phyloP scores from a whole-genome alignment of 2,113 vertebrate genomes.

The Brachyistius frenatus region DNA sequence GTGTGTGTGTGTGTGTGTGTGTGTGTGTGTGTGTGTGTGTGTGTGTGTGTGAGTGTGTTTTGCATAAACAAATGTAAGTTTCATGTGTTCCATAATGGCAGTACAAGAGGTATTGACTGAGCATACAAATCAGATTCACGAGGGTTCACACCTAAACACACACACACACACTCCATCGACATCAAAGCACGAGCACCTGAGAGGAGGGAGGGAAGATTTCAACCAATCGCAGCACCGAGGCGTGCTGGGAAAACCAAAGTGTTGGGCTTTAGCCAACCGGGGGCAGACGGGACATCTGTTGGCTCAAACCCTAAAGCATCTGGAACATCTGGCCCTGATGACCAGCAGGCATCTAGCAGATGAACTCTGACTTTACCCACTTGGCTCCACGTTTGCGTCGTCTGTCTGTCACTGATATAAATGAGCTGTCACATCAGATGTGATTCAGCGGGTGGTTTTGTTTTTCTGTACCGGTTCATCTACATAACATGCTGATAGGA shows the following conservation, averaged over 20 bases:
- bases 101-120: slow-evolving; percentile 10
- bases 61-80: slow-evolving; percentile 20
- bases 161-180: slow-evolving; percentile 7
- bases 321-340: slow-evolving; percentile 72
- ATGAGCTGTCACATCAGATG: slow-evolving; percentile 16
- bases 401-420: slow-evolving; percentile 4
- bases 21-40: slow-evolving; percentile 15
- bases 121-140: background rate
- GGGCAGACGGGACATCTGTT: slow-evolving; percentile 63
- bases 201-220: slow-evolving; percentile 38
- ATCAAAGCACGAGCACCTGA: slow-evolving; percentile 51
- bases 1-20: slow-evolving; percentile 7
- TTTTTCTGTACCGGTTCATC: slow-evolving; percentile 10
- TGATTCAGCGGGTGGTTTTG: slow-evolving; percentile 4
- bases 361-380: slow-evolving; percentile 67
- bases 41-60: slow-evolving; percentile 19
- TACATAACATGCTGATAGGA: slow-evolving; percentile 23
- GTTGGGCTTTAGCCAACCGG: slow-evolving; percentile 58
- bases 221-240: slow-evolving; percentile 48
- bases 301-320: slow-evolving; percentile 62
- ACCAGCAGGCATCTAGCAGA: slow-evolving; percentile 41
- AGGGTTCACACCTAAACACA: background rate
- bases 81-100: slow-evolving; percentile 22
- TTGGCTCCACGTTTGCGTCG: slow-evolving; percentile 16
- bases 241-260: slow-evolving; percentile 21